Percentiles rank a stretch among this genome's conserved stretches.
Evolutionary conservation across 64 coral and sea anemone species (phyloP).

Genomic region (Stylophora pistillata): DNA sequence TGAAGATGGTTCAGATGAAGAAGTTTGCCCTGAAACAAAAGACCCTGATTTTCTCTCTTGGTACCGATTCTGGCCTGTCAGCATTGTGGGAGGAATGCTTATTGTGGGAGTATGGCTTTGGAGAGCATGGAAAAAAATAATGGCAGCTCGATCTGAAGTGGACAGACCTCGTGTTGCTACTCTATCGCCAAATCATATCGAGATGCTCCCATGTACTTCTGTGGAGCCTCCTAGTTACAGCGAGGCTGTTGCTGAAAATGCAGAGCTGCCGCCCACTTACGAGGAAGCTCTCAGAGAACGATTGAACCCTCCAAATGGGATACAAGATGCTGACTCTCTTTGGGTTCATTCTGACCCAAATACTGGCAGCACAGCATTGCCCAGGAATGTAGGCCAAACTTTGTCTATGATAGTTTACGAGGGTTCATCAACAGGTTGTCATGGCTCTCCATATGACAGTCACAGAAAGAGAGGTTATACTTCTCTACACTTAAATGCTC

Average conservation of each 20-base stretch:
- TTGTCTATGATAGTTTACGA: slow-evolving; percentile 14
- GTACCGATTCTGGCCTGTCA: slow-evolving; percentile 92
- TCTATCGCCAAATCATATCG: slow-evolving; percentile 15
- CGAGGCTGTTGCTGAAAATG: slow-evolving; percentile 39
- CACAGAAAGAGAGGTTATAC: background rate
- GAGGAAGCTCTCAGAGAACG: slow-evolving; percentile 56
- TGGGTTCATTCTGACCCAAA: background rate
- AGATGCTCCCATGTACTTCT: background rate
- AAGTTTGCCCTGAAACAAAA: slow-evolving; percentile 58
- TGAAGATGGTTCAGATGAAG: slow-evolving; percentile 84
- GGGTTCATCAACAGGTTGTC: background rate
- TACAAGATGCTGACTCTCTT: background rate
- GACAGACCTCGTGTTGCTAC: slow-evolving; percentile 31
- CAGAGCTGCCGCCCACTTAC: slow-evolving; percentile 43
- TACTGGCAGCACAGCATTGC: background rate
- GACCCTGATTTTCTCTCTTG: slow-evolving; percentile 45
- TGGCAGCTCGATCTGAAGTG: slow-evolving; percentile 56
- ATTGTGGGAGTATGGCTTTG: slow-evolving; percentile 92
- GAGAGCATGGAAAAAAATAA: slow-evolving; percentile 89
- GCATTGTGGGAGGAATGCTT: slow-evolving; percentile 71
- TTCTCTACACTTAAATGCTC: background rate
- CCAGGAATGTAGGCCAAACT: background rate
- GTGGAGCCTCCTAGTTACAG: slow-evolving; percentile 60
- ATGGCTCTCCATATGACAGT: slow-evolving; percentile 7
- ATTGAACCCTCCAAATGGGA: background rate